A percentile compares a stretch with the other conserved stretches of the same genome.
phyloP scores from a whole-genome alignment of 2,113 vertebrate genomes.

The Rhinoderma darwinii region DNA sequence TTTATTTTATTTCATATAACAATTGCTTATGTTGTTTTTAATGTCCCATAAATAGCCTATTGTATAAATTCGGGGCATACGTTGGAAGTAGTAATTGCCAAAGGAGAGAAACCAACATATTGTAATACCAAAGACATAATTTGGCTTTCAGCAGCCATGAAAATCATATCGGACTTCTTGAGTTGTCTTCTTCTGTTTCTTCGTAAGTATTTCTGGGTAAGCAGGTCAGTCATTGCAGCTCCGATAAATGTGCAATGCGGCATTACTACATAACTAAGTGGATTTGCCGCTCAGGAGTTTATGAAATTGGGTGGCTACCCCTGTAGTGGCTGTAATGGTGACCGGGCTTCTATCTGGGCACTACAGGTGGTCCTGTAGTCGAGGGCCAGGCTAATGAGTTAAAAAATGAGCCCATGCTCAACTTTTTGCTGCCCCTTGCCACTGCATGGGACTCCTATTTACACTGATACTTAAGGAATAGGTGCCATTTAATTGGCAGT shows the following conservation, averaged over 20 bases:
- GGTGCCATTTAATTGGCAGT: no score
- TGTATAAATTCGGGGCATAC: background rate
- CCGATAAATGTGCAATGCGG: no score
- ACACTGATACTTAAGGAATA: no score
- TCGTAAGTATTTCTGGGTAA: background rate
- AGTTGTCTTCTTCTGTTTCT: background rate
- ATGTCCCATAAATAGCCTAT: background rate
- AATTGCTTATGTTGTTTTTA: constrained; percentile 18
- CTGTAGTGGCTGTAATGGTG: no score
- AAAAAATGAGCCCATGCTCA: no score
- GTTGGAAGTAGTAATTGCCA: constrained; percentile 68
- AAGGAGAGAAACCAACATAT: constrained; percentile 68
- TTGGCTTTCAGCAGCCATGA: background rate
- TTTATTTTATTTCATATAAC: constrained; percentile 18
- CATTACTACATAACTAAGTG: no score
- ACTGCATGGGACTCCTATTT: no score
- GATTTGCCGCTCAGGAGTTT: no score
- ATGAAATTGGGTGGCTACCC: no score
- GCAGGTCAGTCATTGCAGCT: no score
- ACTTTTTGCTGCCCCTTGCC: no score
- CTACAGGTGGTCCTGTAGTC: background rate
- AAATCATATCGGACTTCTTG: constrained; percentile 9
- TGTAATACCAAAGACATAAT: constrained; percentile 70
- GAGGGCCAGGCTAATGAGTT: no score
- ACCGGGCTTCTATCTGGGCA: background rate